phyloP scores from a whole-genome alignment of 2,888 invertebrate genomes.

The Chrysolina oricalcia region DNA sequence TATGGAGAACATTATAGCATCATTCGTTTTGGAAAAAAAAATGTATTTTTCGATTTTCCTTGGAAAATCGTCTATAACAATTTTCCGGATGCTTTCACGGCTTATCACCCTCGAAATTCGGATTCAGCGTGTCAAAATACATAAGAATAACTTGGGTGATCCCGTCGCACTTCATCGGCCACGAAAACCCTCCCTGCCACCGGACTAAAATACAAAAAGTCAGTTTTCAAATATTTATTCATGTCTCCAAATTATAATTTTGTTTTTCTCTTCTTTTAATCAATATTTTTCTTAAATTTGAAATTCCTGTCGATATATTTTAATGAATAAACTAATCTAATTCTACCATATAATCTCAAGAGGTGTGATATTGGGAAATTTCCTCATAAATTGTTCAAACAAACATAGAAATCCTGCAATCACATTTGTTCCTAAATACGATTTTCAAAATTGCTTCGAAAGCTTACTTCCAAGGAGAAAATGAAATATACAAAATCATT shows the following conservation, averaged over 20 bases:
- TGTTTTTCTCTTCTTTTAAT: not conserved
- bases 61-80: too few species aligned
- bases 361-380: conserved; percentile 7
- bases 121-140: too few species aligned
- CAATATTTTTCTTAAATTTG: conserved; percentile 5
- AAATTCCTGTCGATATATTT: not conserved
- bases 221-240: not conserved
- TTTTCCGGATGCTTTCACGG: too few species aligned
- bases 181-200: too few species aligned
- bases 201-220: too few species aligned
- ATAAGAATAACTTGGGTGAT: too few species aligned
- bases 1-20: too few species aligned
- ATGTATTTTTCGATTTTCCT: too few species aligned
- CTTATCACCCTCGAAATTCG: too few species aligned
- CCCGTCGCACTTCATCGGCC: too few species aligned
- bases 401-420: not conserved
- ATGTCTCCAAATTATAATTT: conserved; percentile 6
- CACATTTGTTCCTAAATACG: not conserved
- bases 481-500: conserved; percentile 1
- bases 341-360: not conserved
- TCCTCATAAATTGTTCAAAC: not conserved
- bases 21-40: too few species aligned
- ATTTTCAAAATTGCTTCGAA: not conserved
- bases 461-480: conserved; percentile 9
- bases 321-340: not conserved